A percentile compares a stretch with the other conserved stretches of the same genome.
phyloP scores from a whole-genome alignment of 1,140 invertebrate genomes.

The Sinella curviseta region DNA sequence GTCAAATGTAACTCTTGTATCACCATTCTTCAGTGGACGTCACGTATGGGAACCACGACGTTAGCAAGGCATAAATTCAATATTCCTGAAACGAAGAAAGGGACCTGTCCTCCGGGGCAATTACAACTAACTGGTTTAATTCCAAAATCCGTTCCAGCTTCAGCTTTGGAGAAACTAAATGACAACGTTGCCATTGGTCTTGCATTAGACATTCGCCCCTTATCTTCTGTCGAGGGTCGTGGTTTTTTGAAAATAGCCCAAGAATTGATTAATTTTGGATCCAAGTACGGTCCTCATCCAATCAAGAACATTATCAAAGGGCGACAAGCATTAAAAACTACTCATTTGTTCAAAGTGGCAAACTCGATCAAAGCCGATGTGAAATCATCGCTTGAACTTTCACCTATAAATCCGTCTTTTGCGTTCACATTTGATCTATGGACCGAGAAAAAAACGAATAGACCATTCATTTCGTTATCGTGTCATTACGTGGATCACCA shows the following conservation, averaged over 20 bases:
- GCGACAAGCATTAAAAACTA: background rate
- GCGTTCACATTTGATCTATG: constrained; percentile 8
- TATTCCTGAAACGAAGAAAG: too few species aligned
- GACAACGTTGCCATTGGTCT: background rate
- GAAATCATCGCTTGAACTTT: background rate
- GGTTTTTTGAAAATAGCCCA: background rate
- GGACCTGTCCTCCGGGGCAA: too few species aligned
- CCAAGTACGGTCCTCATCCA: background rate
- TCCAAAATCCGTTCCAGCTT: background rate
- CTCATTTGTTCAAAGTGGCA: background rate
- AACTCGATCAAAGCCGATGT: background rate
- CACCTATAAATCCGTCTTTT: background rate
- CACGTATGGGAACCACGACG: too few species aligned
- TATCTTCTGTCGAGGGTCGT: background rate
- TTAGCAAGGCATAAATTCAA: too few species aligned
- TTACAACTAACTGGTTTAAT: too few species aligned
- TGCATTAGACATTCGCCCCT: background rate
- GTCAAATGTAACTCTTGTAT: background rate
- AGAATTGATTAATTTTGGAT: background rate
- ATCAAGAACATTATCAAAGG: background rate
- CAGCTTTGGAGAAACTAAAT: background rate
- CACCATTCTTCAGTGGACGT: background rate
- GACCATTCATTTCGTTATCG: background rate
- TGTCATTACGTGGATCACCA: constrained; percentile 15
- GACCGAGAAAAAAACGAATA: background rate